These are phyloP conservation scores for Dasypus novemcinctus DNA, from an alignment of 2,113 vertebrate genomes.

Conservation along the genomic window DNA sequence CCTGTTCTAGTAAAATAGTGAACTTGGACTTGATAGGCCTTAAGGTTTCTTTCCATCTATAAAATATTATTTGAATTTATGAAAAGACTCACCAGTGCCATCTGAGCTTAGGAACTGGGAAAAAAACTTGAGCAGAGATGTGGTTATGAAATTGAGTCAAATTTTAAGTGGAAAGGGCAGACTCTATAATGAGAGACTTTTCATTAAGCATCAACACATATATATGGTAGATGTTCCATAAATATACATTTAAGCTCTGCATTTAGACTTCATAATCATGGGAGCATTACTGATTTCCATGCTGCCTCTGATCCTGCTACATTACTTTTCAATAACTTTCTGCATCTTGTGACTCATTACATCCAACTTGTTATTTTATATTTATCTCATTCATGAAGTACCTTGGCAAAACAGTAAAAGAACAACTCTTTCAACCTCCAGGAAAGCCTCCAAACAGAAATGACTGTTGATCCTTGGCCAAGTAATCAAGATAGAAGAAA, in stretches of 20 bases:
- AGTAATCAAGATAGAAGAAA: neutral
- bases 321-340: neutral
- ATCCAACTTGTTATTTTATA: neutral
- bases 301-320: neutral
- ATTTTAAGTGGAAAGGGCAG: neutral
- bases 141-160: neutral
- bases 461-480: neutral
- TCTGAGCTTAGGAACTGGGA: neutral
- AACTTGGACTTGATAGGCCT: neutral
- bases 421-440: neutral
- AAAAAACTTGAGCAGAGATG: neutral
- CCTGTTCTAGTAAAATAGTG: neutral
- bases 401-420: neutral
- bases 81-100: neutral
- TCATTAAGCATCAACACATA: neutral
- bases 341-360: neutral
- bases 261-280: neutral
- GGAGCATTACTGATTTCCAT: neutral
- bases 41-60: neutral
- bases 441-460: neutral
- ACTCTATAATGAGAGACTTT: neutral
- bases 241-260: neutral
- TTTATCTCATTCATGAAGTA: neutral
- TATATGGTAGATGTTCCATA: neutral
- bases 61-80: neutral